Percentiles rank a stretch among this genome's conserved stretches.
phyloP scores from a whole-genome alignment of 2,113 vertebrate genomes.

The Limnothrissa miodon region DNA sequence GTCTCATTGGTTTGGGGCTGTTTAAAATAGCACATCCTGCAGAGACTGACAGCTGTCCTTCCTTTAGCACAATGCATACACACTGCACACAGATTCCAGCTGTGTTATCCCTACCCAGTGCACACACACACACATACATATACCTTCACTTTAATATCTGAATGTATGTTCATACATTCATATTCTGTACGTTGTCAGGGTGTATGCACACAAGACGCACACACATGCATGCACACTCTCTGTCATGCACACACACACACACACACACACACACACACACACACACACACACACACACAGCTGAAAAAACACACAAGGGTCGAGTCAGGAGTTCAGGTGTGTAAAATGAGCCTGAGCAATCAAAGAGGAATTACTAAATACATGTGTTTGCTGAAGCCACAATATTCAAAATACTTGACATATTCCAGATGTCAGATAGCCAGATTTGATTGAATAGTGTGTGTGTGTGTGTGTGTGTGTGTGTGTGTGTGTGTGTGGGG shows the following conservation, averaged over 20 bases:
- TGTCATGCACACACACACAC: slow-evolving; percentile 5
- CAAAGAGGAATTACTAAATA: background rate
- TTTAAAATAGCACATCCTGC: slow-evolving; percentile 18
- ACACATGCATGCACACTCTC: slow-evolving; percentile 16
- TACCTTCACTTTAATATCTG: background rate
- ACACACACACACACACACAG: slow-evolving; percentile 10
- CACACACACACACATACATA: background rate
- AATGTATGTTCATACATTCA: slow-evolving; percentile 32
- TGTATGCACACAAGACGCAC: background rate
- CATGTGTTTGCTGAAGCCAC: background rate
- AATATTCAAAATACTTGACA: slow-evolving; percentile 9
- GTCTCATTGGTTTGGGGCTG: background rate
- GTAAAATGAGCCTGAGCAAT: slow-evolving; percentile 17
- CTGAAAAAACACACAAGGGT: background rate
- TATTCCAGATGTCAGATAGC: slow-evolving; percentile 7
- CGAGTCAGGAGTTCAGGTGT: background rate
- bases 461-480: slow-evolving; percentile 3
- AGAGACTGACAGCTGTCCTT: slow-evolving; percentile 13
- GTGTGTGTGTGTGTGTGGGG: background rate
- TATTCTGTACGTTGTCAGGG: too few species aligned
- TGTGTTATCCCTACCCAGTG: too few species aligned
- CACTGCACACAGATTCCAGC: background rate
- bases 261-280: slow-evolving; percentile 11
- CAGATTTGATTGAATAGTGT: slow-evolving; percentile 5
- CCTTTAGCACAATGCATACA: background rate